These are phyloP conservation scores for Triplophysa bombifrons DNA, from an alignment of 2,797 vertebrate species.

Conservation along the genomic window DNA sequence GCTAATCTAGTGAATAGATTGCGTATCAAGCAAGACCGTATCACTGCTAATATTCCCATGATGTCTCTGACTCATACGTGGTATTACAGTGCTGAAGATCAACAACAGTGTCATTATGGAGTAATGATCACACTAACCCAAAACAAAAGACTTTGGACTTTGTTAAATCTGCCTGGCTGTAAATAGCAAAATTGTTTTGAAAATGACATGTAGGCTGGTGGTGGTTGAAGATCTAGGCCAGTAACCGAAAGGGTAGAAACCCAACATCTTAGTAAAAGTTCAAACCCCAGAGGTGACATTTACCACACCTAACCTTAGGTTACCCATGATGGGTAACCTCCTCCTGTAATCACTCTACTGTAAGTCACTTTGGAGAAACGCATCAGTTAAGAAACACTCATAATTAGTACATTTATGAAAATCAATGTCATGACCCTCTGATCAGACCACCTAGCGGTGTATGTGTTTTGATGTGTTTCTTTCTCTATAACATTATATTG, in stretches of 20 bases:
- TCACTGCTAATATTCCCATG: background rate
- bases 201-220: background rate
- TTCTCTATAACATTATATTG: slow-evolving; percentile 9
- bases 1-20: background rate
- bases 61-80: slow-evolving; percentile 11
- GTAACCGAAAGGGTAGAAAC: slow-evolving; percentile 10
- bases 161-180: background rate
- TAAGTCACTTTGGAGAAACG: background rate
- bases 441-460: background rate
- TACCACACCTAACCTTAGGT: background rate
- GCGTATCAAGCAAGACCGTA: background rate
- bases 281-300: background rate
- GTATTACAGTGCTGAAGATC: slow-evolving; percentile 15
- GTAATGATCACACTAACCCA: slow-evolving; percentile 2
- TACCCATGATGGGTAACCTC: background rate
- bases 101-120: background rate
- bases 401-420: too few species aligned
- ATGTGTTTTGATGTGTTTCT: background rate
- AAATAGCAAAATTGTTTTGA: background rate
- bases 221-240: slow-evolving; percentile 6
- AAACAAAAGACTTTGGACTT: slow-evolving; percentile 27
- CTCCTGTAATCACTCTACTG: background rate
- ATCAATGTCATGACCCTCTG: too few species aligned
- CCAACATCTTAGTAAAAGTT: background rate
- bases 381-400: background rate